Base-by-base conservation (phyloP, 2,797 vertebrate species). In the Lacerta bilineata region DNA sequence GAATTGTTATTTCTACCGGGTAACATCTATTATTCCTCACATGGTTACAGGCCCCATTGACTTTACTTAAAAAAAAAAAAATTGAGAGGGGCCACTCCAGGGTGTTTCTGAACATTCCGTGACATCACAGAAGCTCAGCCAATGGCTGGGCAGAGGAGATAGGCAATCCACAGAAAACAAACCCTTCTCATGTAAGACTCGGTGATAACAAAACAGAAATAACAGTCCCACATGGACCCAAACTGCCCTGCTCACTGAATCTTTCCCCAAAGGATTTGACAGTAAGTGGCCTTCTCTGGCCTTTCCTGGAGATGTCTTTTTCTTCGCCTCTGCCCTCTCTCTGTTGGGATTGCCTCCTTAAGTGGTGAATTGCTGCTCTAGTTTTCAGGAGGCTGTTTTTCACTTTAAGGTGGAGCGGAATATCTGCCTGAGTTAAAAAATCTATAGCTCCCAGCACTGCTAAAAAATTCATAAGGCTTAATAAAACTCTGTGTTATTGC, bases 401-500 rank as follows among this genome's bases (percentile, higher is more conserved):
- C 71, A 80, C 71, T 59, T 68, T 27, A 86, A 91, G 84, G 68
- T 80, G 59, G 80, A 86, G 76, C 46, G 29, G 88, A 92, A 68
- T 87, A 86, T 74, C 71, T 36, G 59, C 39, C 50, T 25, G 76
- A 81, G 66, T 86, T 90, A 18, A 90, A 91, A 88, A 17, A 89
- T 79, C 85, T 91, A 20, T 80, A 80, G 72, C 90, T 93, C 87
- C 83, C 68, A 88, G 83, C 85, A 59, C 66, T 91, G 80, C 78
- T 87, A 84, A 90, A 93, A 90, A 87, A 79, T 77, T 71, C 11
- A 0, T 84, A 61, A 85, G 75, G 72, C 91, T 89, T 85, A 86
- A 29, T 93, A 90, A 93, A 92, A 61, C 55, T 83, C 69, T 23
- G 41, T 75, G 69, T 93, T 92, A 88, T 84, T 92, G 88, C 72